Conservation (phyloP, 2,113 vertebrate genomes). For the Corvus hawaiiensis region DNA sequence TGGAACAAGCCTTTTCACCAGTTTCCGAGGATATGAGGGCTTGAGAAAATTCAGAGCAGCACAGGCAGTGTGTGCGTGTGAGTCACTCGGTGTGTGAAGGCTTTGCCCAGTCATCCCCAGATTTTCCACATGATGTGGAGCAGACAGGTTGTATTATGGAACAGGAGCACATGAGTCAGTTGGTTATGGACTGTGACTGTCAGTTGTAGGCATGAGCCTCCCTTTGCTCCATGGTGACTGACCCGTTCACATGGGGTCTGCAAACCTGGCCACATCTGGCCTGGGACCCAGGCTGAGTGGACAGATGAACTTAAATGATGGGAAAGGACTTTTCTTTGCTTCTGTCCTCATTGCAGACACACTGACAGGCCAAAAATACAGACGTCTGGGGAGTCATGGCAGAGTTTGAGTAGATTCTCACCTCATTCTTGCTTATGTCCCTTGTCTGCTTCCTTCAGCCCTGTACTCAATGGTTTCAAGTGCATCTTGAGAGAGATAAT, state of each 20-base stretch:
- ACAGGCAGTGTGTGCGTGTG: background rate
- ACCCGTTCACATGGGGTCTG: fast-evolving
- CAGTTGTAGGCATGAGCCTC: fast-evolving
- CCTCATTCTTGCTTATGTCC: background rate
- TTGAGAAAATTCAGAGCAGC: background rate
- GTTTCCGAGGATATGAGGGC: background rate
- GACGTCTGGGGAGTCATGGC: background rate
- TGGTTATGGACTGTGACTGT: background rate
- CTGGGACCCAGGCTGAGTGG: no score
- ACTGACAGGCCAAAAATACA: background rate
- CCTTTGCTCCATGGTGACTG: background rate
- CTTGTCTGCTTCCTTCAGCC: background rate
- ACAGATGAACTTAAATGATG: background rate
- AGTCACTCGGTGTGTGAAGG: background rate
- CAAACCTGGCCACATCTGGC: background rate
- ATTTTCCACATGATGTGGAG: background rate
- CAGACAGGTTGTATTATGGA: background rate
- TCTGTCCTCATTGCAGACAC: background rate
- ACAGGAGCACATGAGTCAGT: background rate
- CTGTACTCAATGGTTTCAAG: background rate
- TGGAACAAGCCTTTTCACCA: background rate
- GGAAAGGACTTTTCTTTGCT: background rate
- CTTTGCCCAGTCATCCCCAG: background rate
- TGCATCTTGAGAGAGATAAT: background rate
- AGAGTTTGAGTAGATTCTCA: background rate